A percentile compares a stretch with the other conserved stretches of the same genome.
Evolutionary conservation across 2,113 vertebrate genomes (phyloP).

Genomic region (Puma concolor): DNA sequence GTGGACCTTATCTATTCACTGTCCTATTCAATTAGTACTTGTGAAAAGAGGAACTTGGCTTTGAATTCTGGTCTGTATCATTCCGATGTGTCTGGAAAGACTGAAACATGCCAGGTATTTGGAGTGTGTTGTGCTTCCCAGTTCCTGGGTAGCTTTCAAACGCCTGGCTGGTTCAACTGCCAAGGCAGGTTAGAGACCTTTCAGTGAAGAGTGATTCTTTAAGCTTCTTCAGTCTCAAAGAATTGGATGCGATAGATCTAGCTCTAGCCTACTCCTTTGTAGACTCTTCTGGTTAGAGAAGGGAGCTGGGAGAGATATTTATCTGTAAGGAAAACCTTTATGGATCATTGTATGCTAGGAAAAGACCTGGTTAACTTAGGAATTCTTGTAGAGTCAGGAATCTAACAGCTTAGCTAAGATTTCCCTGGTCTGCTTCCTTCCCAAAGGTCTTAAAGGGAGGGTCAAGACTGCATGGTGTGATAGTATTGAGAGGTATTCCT

Average conservation of each 20-base stretch:
- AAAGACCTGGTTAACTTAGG: neutral
- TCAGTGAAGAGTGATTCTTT: neutral
- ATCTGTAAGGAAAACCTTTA: neutral
- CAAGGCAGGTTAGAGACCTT: neutral
- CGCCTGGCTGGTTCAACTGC: neutral
- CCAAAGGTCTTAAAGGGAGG: neutral
- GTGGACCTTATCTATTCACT: neutral
- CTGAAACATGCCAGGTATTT: neutral
- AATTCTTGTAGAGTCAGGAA: neutral
- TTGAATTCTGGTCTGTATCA: neutral
- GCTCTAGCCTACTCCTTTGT: neutral
- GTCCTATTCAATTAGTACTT: neutral
- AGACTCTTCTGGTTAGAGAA: neutral
- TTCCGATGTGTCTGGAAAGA: neutral
- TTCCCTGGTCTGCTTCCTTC: neutral
- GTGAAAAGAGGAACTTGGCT: neutral
- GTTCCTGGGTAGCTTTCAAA: neutral
- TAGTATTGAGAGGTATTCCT: neutral
- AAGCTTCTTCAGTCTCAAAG: neutral
- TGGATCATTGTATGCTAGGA: neutral
- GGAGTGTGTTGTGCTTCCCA: neutral
- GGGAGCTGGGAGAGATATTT: neutral
- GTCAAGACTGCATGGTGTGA: neutral
- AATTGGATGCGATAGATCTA: neutral
- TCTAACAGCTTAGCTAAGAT: neutral